Base-by-base conservation (phyloP, 2,888 invertebrate genomes). In the Andrena camellia region DNA sequence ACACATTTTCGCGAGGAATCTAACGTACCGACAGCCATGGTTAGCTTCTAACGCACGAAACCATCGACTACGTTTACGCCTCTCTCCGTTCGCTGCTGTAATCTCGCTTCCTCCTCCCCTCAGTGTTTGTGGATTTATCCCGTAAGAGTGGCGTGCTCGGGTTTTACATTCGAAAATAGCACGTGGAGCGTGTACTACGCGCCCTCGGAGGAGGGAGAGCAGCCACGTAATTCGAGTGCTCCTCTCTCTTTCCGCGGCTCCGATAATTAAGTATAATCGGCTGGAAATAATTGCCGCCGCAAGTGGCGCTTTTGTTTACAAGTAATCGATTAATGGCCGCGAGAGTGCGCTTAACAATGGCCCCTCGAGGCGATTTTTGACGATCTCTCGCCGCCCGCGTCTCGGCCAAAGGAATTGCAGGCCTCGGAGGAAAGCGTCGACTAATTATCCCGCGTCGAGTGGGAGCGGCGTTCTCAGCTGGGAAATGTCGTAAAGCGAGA, bases 41-140 rank as follows among this genome's bases (percentile, higher is more conserved):
- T 76, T 79, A 76, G 35, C 60, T 63, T 79, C 77, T 42, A 59
- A 29, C 42, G 20, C n/a, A 29, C 35, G 20, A 79, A 64, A 60
- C 62, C 10, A 7, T 31, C 67, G 23, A 42, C 23, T 42, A n/a
- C 10, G 29, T 52, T 67, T 59, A 29, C 31, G 64, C 63, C 63
- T n/a, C 23, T 17, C 54, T 23, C 23, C 10, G 29, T 2, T 10
- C 26, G 10, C 63, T 57, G 54, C 33, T 13, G 73, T 33, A 31
- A 63, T 76, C 54, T 33, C 59, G 77, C 20, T 62, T 42, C 29
- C 54, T n/a, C 52, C 17, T 50, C 54, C 42, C 42, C 20, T 54
- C 13, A 6, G 26, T 59, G 81, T 81, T 81, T 72, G 78, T 72
- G n/a, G 72, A 63, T 68, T 63, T 60, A 29, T 62, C 33, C 33